Conservation (phyloP, 2,888 invertebrate genomes). For the Dicyrtomina minuta region DNA sequence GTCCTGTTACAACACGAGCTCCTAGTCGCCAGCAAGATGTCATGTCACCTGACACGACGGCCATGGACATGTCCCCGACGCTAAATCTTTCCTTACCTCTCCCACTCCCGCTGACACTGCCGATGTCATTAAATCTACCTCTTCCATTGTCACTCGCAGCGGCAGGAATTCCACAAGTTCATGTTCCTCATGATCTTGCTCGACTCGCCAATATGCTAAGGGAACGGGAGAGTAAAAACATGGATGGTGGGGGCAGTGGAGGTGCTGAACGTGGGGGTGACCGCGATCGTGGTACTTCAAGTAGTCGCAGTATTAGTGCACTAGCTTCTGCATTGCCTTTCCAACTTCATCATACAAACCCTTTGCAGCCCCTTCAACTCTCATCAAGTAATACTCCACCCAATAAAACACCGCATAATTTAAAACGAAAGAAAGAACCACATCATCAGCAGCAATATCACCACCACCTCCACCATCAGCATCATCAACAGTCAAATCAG, state of each 20-base stretch:
- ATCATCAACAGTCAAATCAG: slow-evolving; percentile 27
- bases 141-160: slow-evolving; percentile 41
- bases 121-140: slow-evolving; percentile 39
- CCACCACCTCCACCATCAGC: slow-evolving; percentile 34
- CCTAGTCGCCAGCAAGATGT: slow-evolving; percentile 40
- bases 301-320: neutral
- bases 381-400: slow-evolving; percentile 14
- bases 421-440: slow-evolving; percentile 52
- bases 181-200: slow-evolving; percentile 52
- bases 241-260: neutral
- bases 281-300: neutral
- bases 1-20: slow-evolving; percentile 38
- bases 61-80: slow-evolving; percentile 35
- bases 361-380: slow-evolving; percentile 18
- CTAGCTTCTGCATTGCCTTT: slow-evolving; percentile 3
- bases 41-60: slow-evolving; percentile 45
- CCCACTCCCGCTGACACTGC: slow-evolving; percentile 35
- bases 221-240: slow-evolving; percentile 35
- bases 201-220: slow-evolving; percentile 51
- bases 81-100: slow-evolving; percentile 34
- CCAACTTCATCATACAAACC: slow-evolving; percentile 7
- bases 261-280: neutral
- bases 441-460: slow-evolving; percentile 37
- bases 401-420: slow-evolving; percentile 30
- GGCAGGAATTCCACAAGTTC: slow-evolving; percentile 49